Evolutionary conservation across 2,113 vertebrate species (phyloP).

Genomic region (Microcebus jonahi): DNA sequence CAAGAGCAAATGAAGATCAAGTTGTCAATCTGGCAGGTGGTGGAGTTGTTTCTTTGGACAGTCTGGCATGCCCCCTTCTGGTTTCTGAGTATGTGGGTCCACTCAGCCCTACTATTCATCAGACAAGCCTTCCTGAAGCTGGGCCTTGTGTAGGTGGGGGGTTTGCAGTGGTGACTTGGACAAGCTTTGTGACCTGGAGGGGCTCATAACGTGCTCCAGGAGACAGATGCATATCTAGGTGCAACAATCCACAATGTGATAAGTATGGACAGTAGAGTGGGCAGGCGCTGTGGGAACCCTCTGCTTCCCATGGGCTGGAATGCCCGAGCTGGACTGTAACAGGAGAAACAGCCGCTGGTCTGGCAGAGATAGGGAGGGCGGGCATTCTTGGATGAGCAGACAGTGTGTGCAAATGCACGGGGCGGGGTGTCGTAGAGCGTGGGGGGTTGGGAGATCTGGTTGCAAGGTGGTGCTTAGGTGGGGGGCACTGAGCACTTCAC

Average conservation of each 20-base stretch:
- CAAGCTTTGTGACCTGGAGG: neutral
- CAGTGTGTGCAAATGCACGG: neutral
- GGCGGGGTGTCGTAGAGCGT: neutral
- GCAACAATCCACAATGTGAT: neutral
- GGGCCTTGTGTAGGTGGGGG: neutral
- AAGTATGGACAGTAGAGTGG: neutral
- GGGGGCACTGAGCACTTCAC: neutral
- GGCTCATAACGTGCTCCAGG: neutral
- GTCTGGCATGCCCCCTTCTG: neutral
- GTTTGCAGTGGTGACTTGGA: neutral
- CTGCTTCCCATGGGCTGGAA: neutral
- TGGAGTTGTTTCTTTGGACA: neutral
- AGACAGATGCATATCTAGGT: neutral
- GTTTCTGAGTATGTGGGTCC: neutral
- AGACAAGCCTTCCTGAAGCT: neutral
- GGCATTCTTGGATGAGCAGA: neutral
- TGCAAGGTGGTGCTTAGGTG: neutral
- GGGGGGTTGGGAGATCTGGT: neutral
- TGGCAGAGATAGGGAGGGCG: neutral
- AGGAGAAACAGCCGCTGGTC: neutral
- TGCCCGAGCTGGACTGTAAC: neutral
- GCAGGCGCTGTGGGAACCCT: neutral
- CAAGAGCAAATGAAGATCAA: neutral
- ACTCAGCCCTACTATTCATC: neutral
- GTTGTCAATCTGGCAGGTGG: accelerated